Base-by-base conservation (phyloP, 2,888 invertebrate genomes). In the Cryptocheilus praepositus region DNA sequence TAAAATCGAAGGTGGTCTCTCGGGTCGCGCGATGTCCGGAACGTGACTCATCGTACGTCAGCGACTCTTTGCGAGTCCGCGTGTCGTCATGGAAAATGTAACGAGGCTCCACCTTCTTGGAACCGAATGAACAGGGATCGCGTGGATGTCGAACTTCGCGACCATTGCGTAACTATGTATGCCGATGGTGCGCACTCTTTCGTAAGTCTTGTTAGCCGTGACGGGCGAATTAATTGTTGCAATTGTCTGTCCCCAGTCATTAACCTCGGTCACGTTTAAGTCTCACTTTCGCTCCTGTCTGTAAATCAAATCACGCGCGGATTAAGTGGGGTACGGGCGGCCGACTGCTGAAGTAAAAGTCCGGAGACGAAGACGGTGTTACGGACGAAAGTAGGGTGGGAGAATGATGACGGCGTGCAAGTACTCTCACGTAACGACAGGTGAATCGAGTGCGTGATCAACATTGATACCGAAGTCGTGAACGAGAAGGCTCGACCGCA, bases 231-330 rank as follows among this genome's bases (percentile, higher is more conserved):
- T 43, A 54, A n/a, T 16, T 59, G 58, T 70, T 53, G 52, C 54
- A 18, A 61, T 70, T 62, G 70, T 73, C 63, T 66, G 69, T 55
- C 64, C 21, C 58, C 63, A 59, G 36, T 69, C 64, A 65, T 68
- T 65, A 69, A 70, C 59, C 68, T 62, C 61, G 73, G 63, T 67
- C 71, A 52, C 45, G 36, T 36, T n/a, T 5, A 5, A 5, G 43
- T 69, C 60, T 77, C 70, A 68, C 70, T 77, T 77, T 77, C 66
- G 67, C 60, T 25, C 18, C 21, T 18, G 67, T 67, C 11, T 60
- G 77, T 49, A 45, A 77, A 67, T 69, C 77, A 46, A 71, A 71
- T 77, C 74, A 77, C 65, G 74, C 64, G 57, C 53, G 69, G 61
- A 67, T 68, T 52, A 63, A 52, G 25, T 21, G 64, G 45, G 64